Conservation (phyloP, 2,113 vertebrate species). For the Pelvicachromis taeniatus region DNA sequence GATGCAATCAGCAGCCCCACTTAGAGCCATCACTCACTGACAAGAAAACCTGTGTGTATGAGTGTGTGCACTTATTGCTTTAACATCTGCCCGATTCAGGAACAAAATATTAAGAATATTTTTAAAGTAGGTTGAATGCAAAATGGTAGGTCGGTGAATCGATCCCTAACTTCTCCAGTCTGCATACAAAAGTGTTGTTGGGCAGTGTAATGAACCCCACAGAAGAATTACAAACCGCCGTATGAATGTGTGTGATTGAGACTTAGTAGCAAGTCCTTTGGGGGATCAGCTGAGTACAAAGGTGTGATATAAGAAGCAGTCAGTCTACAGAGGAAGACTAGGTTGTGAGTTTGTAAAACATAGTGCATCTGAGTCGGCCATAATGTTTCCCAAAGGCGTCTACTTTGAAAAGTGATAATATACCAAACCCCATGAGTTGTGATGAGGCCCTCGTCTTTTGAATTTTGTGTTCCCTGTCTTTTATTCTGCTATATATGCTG, state of each 20-base stretch:
- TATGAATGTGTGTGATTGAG: background rate
- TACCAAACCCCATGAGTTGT: background rate
- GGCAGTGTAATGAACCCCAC: rapidly evolving
- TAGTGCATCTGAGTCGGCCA: background rate
- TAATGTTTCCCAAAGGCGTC: background rate
- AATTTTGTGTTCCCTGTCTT: background rate
- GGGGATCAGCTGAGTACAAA: background rate
- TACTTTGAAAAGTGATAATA: background rate
- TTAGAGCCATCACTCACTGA: constrained; percentile 45
- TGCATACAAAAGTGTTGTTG: background rate
- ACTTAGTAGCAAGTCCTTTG: background rate
- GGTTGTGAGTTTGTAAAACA: background rate
- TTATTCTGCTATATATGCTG: background rate
- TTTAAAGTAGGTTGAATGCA: background rate
- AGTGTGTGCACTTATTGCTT: background rate
- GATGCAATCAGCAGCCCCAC: constrained; percentile 67
- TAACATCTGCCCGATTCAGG: background rate
- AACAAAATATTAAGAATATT: background rate
- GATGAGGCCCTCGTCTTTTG: background rate
- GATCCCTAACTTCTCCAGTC: background rate
- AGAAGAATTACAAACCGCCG: background rate
- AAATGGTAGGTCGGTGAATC: background rate
- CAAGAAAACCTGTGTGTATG: background rate
- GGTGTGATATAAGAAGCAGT: rapidly evolving
- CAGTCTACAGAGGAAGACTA: background rate